Evolutionary conservation across 2,113 vertebrate genomes (phyloP).

Genomic region (Sarotherodon lohbergeri): DNA sequence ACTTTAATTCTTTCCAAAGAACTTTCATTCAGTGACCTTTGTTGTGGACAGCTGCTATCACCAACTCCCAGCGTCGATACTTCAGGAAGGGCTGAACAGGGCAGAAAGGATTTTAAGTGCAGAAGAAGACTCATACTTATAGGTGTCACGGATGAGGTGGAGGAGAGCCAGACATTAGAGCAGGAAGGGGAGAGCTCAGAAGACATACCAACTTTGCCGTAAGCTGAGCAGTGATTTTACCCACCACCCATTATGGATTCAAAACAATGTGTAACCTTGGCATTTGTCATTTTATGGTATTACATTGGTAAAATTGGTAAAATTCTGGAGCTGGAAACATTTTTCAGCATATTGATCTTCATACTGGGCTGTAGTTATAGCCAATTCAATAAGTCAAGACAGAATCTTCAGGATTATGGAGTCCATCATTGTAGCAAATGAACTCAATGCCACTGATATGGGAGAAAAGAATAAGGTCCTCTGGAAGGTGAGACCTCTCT

Average conservation of each 20-base stretch:
- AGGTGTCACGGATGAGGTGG: background rate
- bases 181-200: background rate
- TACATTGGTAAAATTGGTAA: background rate
- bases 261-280: background rate
- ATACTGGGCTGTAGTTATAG: background rate
- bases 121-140: background rate
- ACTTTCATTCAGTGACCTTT: background rate
- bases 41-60: background rate
- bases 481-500: background rate
- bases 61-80: background rate
- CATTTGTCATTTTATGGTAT: background rate
- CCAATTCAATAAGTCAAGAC: background rate
- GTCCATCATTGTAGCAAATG: background rate
- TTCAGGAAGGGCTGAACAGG: background rate
- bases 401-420: background rate
- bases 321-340: background rate
- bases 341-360: background rate
- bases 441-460: background rate
- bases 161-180: background rate
- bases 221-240: background rate
- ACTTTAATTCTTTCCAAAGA: background rate
- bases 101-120: background rate
- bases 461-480: background rate
- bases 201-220: background rate
- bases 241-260: background rate